Percentiles rank a stretch among this genome's conserved stretches.
Evolutionary conservation across 2,888 invertebrate genomes (phyloP).

Genomic region (Mylabris sibirica): DNA sequence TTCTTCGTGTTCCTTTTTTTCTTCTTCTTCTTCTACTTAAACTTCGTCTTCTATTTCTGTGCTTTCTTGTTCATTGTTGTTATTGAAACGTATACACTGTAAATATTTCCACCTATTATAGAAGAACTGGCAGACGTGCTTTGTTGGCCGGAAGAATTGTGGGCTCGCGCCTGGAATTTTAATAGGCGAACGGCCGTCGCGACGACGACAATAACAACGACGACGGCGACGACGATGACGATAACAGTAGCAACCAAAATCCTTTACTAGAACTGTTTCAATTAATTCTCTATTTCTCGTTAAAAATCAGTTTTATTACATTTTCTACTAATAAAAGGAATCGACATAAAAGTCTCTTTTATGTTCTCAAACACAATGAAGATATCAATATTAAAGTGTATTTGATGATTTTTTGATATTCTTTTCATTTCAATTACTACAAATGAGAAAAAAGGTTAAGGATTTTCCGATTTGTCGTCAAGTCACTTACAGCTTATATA

Average conservation of each 20-base stretch:
- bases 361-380: slow-evolving; percentile 35
- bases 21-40: slow-evolving; percentile 19
- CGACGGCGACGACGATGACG: neutral
- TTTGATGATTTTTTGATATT: slow-evolving; percentile 8
- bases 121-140: slow-evolving; percentile 48
- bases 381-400: slow-evolving; percentile 43
- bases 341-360: slow-evolving; percentile 54
- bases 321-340: slow-evolving; percentile 35
- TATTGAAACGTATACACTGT: slow-evolving; percentile 51
- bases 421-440: neutral
- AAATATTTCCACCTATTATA: slow-evolving; percentile 60
- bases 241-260: neutral
- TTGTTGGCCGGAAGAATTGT: slow-evolving; percentile 51
- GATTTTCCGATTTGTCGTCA: slow-evolving; percentile 7
- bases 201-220: neutral
- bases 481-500: slow-evolving; percentile 6
- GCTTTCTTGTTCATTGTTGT: neutral
- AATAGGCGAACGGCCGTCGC: slow-evolving; percentile 31
- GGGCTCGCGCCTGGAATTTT: slow-evolving; percentile 45
- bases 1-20: slow-evolving; percentile 50
- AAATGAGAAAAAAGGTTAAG: neutral
- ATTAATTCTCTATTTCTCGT: slow-evolving; percentile 12
- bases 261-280: slow-evolving; percentile 11
- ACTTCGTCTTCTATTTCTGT: neutral
- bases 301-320: slow-evolving; percentile 23